These are phyloP conservation scores for Argynnis bischoffii DNA, from an alignment of 2,888 invertebrate genomes.

Conservation along the genomic window DNA sequence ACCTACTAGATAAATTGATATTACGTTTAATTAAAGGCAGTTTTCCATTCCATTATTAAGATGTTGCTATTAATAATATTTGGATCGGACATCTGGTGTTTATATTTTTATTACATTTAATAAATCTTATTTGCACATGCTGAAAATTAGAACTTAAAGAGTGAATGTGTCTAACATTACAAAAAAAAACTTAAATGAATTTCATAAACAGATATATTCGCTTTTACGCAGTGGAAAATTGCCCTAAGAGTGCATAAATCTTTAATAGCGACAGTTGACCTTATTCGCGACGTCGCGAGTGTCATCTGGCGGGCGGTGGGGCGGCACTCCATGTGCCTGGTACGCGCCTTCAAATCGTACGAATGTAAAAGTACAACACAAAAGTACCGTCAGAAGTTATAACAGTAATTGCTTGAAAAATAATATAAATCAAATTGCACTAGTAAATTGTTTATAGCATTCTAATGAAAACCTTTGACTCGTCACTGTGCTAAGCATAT, in stretches of 20 bases:
- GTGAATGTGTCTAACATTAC: no score
- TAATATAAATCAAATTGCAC: neutral
- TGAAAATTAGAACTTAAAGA: no score
- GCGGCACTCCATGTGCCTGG: constrained; percentile 69
- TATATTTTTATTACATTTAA: no score
- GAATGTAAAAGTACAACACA: constrained; percentile 48
- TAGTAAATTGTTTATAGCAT: neutral
- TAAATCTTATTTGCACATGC: no score
- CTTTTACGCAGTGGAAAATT: constrained; percentile 1
- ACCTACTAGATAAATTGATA: no score
- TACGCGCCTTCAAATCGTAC: constrained; percentile 54
- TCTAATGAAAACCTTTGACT: neutral
- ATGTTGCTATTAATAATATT: no score
- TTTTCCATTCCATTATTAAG: no score
- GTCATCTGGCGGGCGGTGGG: constrained; percentile 70
- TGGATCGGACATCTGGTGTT: no score
- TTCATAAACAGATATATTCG: neutral
- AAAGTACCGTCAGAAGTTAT: constrained; percentile 56
- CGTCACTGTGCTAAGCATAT: neutral
- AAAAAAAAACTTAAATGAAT: no score
- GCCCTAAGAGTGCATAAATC: constrained; percentile 36
- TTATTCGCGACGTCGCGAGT: constrained; percentile 80
- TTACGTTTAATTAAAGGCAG: no score
- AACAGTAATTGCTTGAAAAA: constrained; percentile 12
- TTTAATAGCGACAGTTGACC: constrained; percentile 66